phyloP scores from a whole-genome alignment of 2,888 invertebrate species.

The Cantharis lateralis region DNA sequence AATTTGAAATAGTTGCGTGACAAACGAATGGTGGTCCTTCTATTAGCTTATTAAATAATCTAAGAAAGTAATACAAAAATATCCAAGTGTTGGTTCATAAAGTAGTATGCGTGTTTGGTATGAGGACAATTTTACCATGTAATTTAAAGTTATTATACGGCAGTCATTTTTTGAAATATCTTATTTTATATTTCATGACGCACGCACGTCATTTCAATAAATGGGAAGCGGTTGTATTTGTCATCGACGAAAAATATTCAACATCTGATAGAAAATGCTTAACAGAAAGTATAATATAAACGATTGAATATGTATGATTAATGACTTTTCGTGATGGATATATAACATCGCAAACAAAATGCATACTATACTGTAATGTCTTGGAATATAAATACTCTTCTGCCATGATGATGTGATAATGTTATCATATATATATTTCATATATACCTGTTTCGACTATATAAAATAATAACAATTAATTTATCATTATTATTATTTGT shows the following conservation, averaged over 20 bases:
- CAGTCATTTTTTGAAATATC: conserved; percentile 38
- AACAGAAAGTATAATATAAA: conserved; percentile 30
- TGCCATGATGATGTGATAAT: conserved; percentile 26
- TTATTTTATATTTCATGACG: conserved; percentile 39
- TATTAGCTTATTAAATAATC: conserved; percentile 26
- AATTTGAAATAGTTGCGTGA: conserved; percentile 24
- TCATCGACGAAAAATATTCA: conserved; percentile 33
- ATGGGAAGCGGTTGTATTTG: conserved; percentile 33
- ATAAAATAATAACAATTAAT: no score
- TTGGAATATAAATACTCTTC: conserved; percentile 24
- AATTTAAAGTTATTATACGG: conserved; percentile 38
- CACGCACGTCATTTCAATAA: conserved; percentile 34
- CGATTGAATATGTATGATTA: conserved; percentile 37
- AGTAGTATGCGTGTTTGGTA: conserved; percentile 27
- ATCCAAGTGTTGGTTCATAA: conserved; percentile 21
- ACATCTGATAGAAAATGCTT: conserved; percentile 25
- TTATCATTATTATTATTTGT: no score
- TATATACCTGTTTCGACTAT: no score
- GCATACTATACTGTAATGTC: conserved; percentile 17
- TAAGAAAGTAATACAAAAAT: conserved; percentile 20
- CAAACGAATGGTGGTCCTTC: conserved; percentile 17
- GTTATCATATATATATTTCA: conserved; percentile 25
- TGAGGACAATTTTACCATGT: conserved; percentile 29
- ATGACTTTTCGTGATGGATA: conserved; percentile 35
- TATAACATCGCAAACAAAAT: conserved; percentile 22